Percentiles rank a stretch among this genome's conserved stretches.
Evolutionary conservation across 1,140 invertebrate genomes (phyloP).

Genomic region (Drosophila santomea): DNA sequence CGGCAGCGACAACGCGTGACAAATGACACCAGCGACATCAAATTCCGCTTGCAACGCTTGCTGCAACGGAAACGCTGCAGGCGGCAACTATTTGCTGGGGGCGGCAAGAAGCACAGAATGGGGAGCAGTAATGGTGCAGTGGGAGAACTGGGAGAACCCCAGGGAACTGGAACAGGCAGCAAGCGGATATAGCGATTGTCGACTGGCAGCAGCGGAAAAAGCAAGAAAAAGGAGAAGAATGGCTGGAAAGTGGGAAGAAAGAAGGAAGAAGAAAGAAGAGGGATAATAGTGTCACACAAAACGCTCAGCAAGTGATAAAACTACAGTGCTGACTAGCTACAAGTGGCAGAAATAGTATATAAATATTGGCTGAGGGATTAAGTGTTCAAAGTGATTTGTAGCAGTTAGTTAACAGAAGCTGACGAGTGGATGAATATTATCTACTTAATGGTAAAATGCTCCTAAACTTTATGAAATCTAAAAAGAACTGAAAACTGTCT

Average conservation of each 20-base stretch:
- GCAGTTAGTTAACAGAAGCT: no score
- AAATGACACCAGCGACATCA: slow-evolving; percentile 79
- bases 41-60: slow-evolving; percentile 50
- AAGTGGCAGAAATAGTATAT: no score
- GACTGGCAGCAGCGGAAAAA: slow-evolving; percentile 44
- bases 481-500: no score
- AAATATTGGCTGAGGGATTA: no score
- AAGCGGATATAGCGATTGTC: slow-evolving; percentile 78
- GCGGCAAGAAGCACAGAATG: not conserved
- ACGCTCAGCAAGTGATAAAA: slow-evolving; percentile 29
- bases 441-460: no score
- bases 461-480: no score
- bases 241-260: slow-evolving; percentile 3
- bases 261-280: slow-evolving; percentile 9
- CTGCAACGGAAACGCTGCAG: slow-evolving; percentile 61
- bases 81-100: slow-evolving; percentile 4
- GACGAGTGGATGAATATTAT: no score
- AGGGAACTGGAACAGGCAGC: slow-evolving; percentile 24
- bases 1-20: slow-evolving; percentile 65
- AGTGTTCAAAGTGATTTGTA: no score
- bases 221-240: slow-evolving; percentile 23
- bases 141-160: slow-evolving; percentile 10
- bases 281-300: slow-evolving; percentile 56
- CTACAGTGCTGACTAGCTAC: slow-evolving; percentile 25
- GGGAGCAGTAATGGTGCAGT: slow-evolving; percentile 1